Evolutionary conservation across 92 coral and sea anemone genomes (phyloP).

Genomic region (Epizoanthus illoricatus): DNA sequence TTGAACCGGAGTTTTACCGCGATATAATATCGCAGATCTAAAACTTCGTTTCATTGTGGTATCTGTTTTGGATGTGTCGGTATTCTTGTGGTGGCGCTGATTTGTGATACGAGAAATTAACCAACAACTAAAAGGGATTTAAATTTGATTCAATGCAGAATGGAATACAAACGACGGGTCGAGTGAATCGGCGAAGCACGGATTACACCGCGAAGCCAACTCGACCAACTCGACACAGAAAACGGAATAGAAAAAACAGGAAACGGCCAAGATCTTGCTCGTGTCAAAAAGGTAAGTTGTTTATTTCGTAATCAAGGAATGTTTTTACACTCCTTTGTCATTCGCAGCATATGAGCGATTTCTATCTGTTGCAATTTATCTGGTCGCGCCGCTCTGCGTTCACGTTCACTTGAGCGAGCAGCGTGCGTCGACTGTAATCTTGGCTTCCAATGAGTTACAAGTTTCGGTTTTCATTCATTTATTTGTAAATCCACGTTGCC

Average conservation of each 20-base stretch:
- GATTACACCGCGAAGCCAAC: conserved; percentile 49
- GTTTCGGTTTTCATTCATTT: conserved; percentile 34
- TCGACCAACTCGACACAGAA: conserved; percentile 35
- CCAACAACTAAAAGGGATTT: conserved; percentile 23
- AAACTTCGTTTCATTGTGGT: conserved; percentile 10
- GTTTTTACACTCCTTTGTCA: neutral
- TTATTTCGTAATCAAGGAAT: conserved; percentile 19
- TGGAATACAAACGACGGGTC: conserved; percentile 31
- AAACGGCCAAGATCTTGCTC: conserved; percentile 18
- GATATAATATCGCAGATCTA: neutral
- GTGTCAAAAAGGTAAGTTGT: conserved; percentile 25
- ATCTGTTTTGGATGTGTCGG: conserved; percentile 12
- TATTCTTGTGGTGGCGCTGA: conserved; percentile 24
- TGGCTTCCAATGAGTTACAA: neutral
- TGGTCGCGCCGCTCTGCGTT: conserved; percentile 9
- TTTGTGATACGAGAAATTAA: conserved; percentile 15
- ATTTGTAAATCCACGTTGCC: conserved; percentile 19
- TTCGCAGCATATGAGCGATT: neutral
- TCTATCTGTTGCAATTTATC: conserved; percentile 28
- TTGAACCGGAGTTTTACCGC: conserved; percentile 23
- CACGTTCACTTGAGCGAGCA: neutral
- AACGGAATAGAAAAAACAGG: conserved; percentile 37
- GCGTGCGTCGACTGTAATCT: neutral
- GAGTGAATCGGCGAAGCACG: conserved; percentile 44
- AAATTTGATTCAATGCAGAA: conserved; percentile 35